phyloP scores from a whole-genome alignment of 2,113 vertebrate species.

The Nycticorax nycticorax region DNA sequence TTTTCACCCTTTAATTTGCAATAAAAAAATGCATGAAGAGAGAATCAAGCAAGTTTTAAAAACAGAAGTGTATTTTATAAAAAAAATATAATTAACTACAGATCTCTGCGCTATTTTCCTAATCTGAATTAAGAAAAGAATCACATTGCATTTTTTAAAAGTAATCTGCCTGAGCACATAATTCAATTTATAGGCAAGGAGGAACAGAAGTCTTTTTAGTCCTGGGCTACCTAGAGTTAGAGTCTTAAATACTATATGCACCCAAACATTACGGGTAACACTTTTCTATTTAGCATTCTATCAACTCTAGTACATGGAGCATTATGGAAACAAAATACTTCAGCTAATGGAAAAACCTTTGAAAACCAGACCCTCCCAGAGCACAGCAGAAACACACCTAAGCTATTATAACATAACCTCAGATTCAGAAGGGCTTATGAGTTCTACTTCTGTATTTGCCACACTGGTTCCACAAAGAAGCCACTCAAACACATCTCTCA shows the following conservation, averaged over 20 bases:
- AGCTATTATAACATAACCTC: background rate
- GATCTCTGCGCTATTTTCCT: background rate
- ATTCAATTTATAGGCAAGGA: background rate
- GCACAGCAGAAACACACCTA: background rate
- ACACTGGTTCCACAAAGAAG: background rate
- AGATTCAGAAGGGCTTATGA: background rate
- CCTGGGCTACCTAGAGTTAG: background rate
- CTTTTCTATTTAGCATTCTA: background rate
- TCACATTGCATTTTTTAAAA: background rate
- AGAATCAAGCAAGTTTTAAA: background rate
- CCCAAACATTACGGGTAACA: background rate
- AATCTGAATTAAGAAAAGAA: background rate
- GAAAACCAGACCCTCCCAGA: background rate
- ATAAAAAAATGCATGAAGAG: background rate
- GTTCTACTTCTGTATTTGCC: background rate
- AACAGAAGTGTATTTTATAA: background rate
- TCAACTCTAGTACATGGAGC: background rate
- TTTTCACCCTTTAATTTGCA: constrained; percentile 42
- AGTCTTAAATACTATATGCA: background rate
- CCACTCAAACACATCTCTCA: background rate
- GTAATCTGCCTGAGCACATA: background rate
- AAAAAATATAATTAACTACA: background rate
- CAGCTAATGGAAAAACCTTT: background rate
- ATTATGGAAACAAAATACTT: background rate
- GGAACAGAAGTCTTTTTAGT: background rate